phyloP scores from a whole-genome alignment of 2,797 vertebrate genomes.

The Girardinus metallicus region DNA sequence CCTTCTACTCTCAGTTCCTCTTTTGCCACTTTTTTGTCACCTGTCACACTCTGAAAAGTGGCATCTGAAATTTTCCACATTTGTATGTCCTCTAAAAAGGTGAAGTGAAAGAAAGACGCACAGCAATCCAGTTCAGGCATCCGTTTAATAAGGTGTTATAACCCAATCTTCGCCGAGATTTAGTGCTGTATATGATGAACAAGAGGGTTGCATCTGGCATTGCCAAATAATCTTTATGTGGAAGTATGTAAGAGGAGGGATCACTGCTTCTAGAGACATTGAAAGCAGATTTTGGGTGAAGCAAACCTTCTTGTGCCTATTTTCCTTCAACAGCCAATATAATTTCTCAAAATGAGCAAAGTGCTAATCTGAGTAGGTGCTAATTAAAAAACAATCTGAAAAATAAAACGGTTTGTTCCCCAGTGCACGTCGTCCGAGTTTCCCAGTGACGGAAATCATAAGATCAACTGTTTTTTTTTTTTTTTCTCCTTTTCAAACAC shows the following conservation, averaged over 20 bases:
- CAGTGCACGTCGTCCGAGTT: neutral
- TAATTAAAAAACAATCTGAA: neutral
- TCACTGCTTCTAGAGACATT: slow-evolving; percentile 11
- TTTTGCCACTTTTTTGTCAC: slow-evolving; percentile 7
- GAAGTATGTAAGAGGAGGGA: slow-evolving; percentile 9
- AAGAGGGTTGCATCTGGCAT: neutral
- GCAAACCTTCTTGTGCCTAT: neutral
- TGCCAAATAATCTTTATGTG: slow-evolving; percentile 23
- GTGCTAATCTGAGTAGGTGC: neutral
- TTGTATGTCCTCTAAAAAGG: neutral
- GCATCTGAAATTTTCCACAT: slow-evolving; percentile 19
- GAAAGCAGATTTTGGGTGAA: slow-evolving; percentile 17
- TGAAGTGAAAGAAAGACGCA: neutral
- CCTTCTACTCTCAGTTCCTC: neutral
- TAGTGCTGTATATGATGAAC: neutral
- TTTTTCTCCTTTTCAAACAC: neutral
- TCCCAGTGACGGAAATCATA: neutral
- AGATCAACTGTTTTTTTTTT: neutral
- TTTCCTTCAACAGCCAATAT: neutral
- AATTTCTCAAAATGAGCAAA: neutral
- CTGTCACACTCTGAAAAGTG: neutral
- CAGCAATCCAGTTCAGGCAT: neutral
- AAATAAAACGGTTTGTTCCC: neutral
- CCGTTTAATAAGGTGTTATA: slow-evolving; percentile 7
- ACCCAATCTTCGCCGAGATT: neutral